These are phyloP conservation scores for Phoeniculus purpureus DNA, from an alignment of 2,797 vertebrate genomes.

Conservation along the genomic window DNA sequence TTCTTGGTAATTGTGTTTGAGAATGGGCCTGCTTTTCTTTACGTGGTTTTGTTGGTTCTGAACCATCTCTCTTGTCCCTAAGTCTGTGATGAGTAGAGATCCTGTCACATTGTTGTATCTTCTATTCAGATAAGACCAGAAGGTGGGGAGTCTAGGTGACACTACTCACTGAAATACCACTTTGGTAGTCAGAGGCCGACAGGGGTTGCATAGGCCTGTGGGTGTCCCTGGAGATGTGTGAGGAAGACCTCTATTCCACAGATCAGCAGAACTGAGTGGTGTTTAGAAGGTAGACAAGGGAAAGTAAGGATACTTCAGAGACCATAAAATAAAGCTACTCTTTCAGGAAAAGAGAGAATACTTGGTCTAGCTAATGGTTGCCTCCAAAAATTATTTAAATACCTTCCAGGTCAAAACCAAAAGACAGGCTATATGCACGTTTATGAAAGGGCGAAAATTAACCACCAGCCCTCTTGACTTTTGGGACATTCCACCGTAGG, in stretches of 20 bases:
- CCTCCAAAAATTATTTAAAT: constrained; percentile 42
- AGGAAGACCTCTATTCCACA: background rate
- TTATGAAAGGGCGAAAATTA: background rate
- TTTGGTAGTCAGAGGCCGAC: background rate
- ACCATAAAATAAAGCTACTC: background rate
- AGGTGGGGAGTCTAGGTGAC: background rate
- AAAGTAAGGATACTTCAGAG: background rate
- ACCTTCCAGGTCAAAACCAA: background rate
- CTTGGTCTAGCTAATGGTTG: constrained; percentile 1
- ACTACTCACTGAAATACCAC: background rate
- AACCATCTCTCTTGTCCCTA: background rate
- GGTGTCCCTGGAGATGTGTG: background rate
- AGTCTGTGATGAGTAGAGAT: background rate
- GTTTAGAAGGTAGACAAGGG: background rate
- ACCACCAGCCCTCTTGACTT: background rate
- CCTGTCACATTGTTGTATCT: background rate
- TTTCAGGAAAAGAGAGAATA: background rate
- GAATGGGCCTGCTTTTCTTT: rapidly evolving
- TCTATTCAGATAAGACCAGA: background rate
- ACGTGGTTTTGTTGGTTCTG: rapidly evolving
- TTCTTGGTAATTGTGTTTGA: background rate
- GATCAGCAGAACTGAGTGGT: background rate
- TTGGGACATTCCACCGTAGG: background rate
- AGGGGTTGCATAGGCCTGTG: background rate
- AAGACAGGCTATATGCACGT: background rate